phyloP scores from a whole-genome alignment of 2,113 vertebrate species.

The Neodon shergylaensis region DNA sequence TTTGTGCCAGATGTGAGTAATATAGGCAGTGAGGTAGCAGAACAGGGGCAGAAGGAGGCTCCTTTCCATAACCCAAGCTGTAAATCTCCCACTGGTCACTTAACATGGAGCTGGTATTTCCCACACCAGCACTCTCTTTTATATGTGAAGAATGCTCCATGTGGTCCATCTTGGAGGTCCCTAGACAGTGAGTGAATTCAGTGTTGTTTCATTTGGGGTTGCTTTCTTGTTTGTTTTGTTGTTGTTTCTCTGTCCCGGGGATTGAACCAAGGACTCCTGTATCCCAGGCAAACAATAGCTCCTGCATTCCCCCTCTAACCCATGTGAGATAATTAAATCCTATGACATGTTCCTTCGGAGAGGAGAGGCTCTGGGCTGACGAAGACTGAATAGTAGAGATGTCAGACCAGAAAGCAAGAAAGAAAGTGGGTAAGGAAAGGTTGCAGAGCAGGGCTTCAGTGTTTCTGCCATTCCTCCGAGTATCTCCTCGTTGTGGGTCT shows the following conservation, averaged over 20 bases:
- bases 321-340: background rate
- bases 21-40: background rate
- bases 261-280: too few species aligned
- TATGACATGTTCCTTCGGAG: conserved; percentile 7
- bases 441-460: background rate
- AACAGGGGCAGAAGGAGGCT: background rate
- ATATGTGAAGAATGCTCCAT: background rate
- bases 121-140: background rate
- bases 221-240: background rate
- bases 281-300: background rate
- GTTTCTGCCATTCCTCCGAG: background rate
- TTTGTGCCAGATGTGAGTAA: conserved; percentile 29
- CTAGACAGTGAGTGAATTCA: background rate
- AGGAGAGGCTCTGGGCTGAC: background rate
- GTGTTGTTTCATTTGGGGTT: background rate
- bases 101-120: background rate
- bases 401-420: background rate
- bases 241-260: too few species aligned
- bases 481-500: background rate
- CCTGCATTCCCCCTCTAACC: background rate
- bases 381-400: background rate
- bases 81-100: background rate
- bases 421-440: background rate
- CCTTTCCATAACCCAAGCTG: background rate
- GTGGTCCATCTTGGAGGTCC: conserved; percentile 9